Evolutionary conservation across 2,888 invertebrate genomes (phyloP).

Genomic region (Falcaria lacertinaria): DNA sequence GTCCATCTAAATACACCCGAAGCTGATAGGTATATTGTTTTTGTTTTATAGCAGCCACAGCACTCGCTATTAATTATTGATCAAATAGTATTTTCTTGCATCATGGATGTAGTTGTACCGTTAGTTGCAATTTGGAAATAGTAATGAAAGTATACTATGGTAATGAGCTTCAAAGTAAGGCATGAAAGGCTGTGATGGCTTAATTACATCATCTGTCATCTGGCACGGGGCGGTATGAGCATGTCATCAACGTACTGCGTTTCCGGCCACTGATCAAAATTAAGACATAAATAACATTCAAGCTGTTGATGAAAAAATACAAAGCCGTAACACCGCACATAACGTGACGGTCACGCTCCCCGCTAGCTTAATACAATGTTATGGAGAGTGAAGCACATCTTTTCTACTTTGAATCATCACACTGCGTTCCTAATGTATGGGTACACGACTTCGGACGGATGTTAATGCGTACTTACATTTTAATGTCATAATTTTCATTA

Average conservation of each 20-base stretch:
- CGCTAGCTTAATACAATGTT: conserved; percentile 37
- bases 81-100: too few species aligned
- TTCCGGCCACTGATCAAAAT: conserved; percentile 63
- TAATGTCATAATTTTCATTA: conserved; percentile 20
- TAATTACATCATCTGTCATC: conserved; percentile 49
- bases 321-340: conserved; percentile 60
- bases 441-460: conserved; percentile 26
- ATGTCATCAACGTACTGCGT: conserved; percentile 45
- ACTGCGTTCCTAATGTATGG: conserved; percentile 35
- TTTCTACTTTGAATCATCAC: conserved; percentile 35
- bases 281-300: conserved; percentile 70
- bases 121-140: too few species aligned
- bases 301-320: conserved; percentile 47
- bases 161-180: neutral
- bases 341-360: conserved; percentile 65
- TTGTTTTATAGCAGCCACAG: too few species aligned
- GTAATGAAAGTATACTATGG: too few species aligned
- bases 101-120: too few species aligned
- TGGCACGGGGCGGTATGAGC: conserved; percentile 11
- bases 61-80: too few species aligned
- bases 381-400: conserved; percentile 45
- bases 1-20: too few species aligned
- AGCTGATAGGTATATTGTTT: too few species aligned
- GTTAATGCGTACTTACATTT: conserved; percentile 51
- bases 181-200: conserved; percentile 13